Base-by-base conservation (phyloP, 1,140 invertebrate species). In the Diabrotica virgifera region DNA sequence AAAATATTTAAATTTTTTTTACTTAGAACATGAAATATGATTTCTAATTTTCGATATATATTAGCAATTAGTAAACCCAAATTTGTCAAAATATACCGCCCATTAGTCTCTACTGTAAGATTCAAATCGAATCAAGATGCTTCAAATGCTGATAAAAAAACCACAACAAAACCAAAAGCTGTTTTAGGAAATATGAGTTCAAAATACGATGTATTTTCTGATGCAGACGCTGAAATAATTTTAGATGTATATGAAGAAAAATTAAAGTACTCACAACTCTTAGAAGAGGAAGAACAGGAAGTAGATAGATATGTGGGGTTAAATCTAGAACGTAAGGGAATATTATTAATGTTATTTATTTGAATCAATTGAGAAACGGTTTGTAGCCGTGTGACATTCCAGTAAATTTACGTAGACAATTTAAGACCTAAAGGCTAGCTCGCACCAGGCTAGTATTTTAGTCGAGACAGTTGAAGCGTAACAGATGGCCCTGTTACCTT, bases 181-280 rank as follows among this genome's bases (percentile, higher is more conserved):
- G 72, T 71, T 60, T 36, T 62, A 38, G 67, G 67, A 13, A 55
- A 65, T 62, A 64, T 65, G 40, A 40, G 55, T 7, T 46, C 62
- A 36, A 67, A 71, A 61, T 73, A 73, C 61, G 54, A 73, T 54
- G 56, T 66, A 50, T 73, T 70, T 59, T 62, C 60, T 35, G 71
- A 76, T 52, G 56, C 70, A 36, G 74, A 75, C 50, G 51, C 69
- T 6, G 64, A 72, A 62, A 62, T 69, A 37, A 72, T 75, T 35
- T 52, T 73, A 35, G 74, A 75, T 67, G 68, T 73, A 35, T 69
- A 71, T 58, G 72, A 74, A 60, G 72, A 72, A 62, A 64, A 65
- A 59, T 65, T 74, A 40, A 72, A 73, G 61, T 72, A 71, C 66
- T 61, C 61, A 14, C 52, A 66, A 50, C 50, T 72, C 55, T 54